Conservation (phyloP, 1,140 invertebrate species). For the Pseudomyrmex gracilis region DNA sequence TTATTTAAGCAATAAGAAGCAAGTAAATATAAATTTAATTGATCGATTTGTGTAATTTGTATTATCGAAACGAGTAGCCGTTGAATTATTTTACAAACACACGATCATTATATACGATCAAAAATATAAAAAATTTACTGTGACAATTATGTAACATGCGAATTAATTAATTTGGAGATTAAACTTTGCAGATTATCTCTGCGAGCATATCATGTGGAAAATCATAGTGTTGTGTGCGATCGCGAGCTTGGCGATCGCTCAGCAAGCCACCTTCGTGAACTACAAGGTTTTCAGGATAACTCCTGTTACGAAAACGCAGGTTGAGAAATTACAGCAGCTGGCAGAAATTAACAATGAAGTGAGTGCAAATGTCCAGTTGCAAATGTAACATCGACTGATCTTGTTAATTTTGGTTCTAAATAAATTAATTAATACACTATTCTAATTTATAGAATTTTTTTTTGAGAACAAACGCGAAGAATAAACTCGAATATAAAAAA, state of each 20-base stretch:
- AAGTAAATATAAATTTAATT: neutral
- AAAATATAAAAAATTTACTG: neutral
- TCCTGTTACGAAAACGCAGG: slow-evolving; percentile 80
- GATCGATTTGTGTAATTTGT: neutral
- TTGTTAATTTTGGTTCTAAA: no score
- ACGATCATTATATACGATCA: neutral
- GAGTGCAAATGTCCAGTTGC: slow-evolving; percentile 33
- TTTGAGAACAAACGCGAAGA: no score
- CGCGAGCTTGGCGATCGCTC: slow-evolving; percentile 52
- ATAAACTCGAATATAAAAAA: no score
- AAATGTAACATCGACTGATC: neutral
- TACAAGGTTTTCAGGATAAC: slow-evolving; percentile 85
- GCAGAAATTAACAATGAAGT: slow-evolving; percentile 72
- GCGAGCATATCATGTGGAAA: slow-evolving; percentile 65
- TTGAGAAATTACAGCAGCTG: slow-evolving; percentile 79
- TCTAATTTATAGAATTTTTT: no score
- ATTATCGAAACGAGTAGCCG: neutral
- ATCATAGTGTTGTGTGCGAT: slow-evolving; percentile 46
- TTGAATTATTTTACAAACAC: neutral
- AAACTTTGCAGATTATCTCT: neutral
- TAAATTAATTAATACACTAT: no score
- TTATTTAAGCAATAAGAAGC: neutral
- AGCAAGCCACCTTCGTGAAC: slow-evolving; percentile 82
- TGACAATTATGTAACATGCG: no score
- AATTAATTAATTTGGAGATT: neutral